phyloP scores from a whole-genome alignment of 2,888 invertebrate genomes.

The Slavum lentiscoides region DNA sequence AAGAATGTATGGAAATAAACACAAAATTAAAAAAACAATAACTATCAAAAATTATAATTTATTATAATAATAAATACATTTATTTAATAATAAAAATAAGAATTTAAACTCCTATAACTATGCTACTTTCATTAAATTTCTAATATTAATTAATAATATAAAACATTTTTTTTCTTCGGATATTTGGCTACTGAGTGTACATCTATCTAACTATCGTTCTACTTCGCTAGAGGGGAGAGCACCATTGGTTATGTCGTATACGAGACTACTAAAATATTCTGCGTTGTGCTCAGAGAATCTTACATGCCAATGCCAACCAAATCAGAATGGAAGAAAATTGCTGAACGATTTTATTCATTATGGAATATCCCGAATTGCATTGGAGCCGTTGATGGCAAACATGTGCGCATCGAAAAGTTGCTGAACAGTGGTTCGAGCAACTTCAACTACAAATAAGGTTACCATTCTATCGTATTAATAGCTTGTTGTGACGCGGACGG shows the following conservation, averaged over 20 bases:
- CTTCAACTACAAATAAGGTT: not conserved
- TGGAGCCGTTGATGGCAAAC: not conserved
- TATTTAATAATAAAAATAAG: too few species aligned
- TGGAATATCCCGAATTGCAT: not conserved
- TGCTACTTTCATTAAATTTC: too few species aligned
- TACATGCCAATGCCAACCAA: not conserved
- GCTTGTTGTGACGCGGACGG: conserved; percentile 16
- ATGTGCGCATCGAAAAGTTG: not conserved
- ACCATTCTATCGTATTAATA: conserved; percentile 11
- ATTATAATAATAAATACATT: not conserved
- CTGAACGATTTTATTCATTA: not conserved
- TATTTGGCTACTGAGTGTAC: conserved; percentile 1
- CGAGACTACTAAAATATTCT: not conserved
- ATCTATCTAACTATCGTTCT: not conserved
- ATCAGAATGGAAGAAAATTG: not conserved
- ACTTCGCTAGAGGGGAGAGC: conserved; percentile 11
- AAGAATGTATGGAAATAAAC: not conserved
- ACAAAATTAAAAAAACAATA: not conserved
- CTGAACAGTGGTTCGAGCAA: too few species aligned
- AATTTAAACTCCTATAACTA: too few species aligned
- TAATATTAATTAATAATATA: too few species aligned
- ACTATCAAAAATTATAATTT: not conserved
- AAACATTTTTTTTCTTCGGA: conserved; percentile 46
- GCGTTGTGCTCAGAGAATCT: not conserved
- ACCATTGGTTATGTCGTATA: not conserved